Conservation (phyloP, 2,113 vertebrate species). For the Cololabis saira region DNA sequence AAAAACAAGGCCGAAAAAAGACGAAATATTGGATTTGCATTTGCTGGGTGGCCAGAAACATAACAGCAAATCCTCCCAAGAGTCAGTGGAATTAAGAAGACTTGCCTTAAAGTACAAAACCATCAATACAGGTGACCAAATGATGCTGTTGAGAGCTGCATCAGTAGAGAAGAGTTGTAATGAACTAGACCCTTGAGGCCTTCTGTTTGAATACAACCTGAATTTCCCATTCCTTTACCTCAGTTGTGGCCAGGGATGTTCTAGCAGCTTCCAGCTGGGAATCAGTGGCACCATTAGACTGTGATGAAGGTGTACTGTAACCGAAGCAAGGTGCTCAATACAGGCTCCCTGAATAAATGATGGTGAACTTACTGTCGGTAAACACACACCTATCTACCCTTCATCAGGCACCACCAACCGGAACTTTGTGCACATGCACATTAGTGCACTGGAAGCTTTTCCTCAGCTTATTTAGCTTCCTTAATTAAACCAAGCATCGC, state of each 20-base stretch:
- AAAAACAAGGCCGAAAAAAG: too few species aligned
- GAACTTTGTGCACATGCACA: slow-evolving; percentile 21
- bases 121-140: background rate
- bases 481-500: slow-evolving; percentile 75
- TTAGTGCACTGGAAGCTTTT: slow-evolving; percentile 50
- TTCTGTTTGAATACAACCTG: slow-evolving; percentile 2
- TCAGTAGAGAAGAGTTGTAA: background rate
- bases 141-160: background rate
- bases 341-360: slow-evolving; percentile 48
- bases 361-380: slow-evolving; percentile 44
- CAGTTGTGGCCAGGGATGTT: background rate
- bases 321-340: slow-evolving; percentile 5
- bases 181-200: slow-evolving; percentile 5
- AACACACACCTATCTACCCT: slow-evolving; percentile 35
- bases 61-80: background rate
- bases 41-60: too few species aligned
- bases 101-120: background rate
- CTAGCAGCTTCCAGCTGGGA: slow-evolving; percentile 12
- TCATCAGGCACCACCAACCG: slow-evolving; percentile 24
- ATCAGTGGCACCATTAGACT: slow-evolving; percentile 1
- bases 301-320: slow-evolving; percentile 6
- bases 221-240: background rate
- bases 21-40: too few species aligned
- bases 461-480: slow-evolving; percentile 64
- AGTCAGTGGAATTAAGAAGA: background rate